phyloP scores from a whole-genome alignment of 2,113 vertebrate species.

The Thalassoma bifasciatum region DNA sequence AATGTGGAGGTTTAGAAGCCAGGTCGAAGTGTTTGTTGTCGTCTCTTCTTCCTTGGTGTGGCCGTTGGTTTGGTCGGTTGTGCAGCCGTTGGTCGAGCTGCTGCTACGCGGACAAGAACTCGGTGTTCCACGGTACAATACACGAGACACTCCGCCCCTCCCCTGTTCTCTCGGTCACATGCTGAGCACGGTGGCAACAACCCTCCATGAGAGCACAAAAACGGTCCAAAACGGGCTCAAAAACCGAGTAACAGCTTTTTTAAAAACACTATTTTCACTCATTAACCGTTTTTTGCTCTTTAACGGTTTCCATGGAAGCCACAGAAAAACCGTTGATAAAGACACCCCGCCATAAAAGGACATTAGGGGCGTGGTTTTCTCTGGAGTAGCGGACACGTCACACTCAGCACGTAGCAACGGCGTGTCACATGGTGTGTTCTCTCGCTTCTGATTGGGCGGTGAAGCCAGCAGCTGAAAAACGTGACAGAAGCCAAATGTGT shows the following conservation, averaged over 20 bases:
- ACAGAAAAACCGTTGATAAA: not conserved
- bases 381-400: constrained; percentile 34
- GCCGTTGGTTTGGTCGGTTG: not conserved
- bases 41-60: not conserved
- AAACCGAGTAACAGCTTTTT: fast-evolving
- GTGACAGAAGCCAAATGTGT: constrained; percentile 73
- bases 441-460: constrained; percentile 68
- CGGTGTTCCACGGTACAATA: constrained; percentile 72
- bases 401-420: not conserved
- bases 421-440: constrained; percentile 40
- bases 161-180: constrained; percentile 57
- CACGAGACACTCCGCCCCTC: constrained; percentile 75
- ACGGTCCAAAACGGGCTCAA: not conserved
- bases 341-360: constrained; percentile 61
- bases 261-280: too few species aligned
- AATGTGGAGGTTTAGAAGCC: not conserved
- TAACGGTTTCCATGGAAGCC: not conserved
- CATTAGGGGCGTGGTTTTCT: constrained; percentile 35
- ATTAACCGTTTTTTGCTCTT: not conserved
- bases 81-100: not conserved
- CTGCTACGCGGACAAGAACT: constrained; percentile 33
- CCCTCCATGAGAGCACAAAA: not conserved
- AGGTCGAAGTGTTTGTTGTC: not conserved
- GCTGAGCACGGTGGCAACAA: constrained; percentile 42
- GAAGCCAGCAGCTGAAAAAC: constrained; percentile 71